Conservation (phyloP, 35 echinoderm and acorn worm genomes). For the Lytechinus pictus region DNA sequence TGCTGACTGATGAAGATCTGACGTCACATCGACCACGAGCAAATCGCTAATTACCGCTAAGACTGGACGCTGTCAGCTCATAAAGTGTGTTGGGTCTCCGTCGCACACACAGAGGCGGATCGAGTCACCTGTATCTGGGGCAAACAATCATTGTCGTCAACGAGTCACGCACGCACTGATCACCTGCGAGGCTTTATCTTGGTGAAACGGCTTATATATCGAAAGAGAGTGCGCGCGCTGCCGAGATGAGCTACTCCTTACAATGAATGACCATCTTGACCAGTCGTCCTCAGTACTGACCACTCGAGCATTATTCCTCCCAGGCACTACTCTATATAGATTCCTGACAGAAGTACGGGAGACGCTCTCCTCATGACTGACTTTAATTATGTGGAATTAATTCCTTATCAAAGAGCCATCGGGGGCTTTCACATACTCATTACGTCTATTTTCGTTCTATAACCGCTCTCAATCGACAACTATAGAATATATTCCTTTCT, state of each 20-base stretch:
- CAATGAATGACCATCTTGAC: background rate
- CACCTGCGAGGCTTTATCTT: background rate
- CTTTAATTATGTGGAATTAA: background rate
- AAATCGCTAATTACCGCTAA: background rate
- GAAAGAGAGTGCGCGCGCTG: background rate
- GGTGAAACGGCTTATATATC: background rate
- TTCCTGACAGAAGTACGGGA: background rate
- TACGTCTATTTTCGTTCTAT: background rate
- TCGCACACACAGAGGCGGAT: background rate
- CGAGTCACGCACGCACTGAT: background rate
- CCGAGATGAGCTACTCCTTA: background rate
- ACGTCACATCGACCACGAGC: background rate
- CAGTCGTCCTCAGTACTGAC: background rate
- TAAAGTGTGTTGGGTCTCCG: background rate
- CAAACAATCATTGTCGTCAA: conserved; percentile 18
- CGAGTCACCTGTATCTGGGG: background rate
- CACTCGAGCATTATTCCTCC: background rate
- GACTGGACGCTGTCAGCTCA: background rate
- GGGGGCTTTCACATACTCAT: background rate
- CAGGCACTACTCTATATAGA: background rate
- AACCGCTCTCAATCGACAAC: background rate
- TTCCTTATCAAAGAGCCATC: background rate
- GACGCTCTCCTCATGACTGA: background rate
- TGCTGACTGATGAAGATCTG: background rate
- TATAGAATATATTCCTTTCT: background rate